Conservation (phyloP, 2,797 vertebrate genomes). For the Trematomus bernacchii region DNA sequence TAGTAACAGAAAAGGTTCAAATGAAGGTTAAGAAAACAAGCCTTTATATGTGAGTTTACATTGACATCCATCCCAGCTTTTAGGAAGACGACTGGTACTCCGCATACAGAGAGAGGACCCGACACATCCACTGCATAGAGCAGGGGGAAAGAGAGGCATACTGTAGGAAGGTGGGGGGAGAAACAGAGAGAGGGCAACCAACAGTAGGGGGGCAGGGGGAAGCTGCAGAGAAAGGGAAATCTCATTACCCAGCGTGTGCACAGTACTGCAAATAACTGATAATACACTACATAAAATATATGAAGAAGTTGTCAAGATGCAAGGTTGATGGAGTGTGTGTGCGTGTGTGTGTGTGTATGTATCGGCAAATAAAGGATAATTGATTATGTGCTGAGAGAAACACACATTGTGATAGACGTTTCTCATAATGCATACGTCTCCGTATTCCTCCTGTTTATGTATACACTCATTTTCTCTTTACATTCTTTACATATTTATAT, state of each 20-base stretch:
- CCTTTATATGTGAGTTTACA: not conserved
- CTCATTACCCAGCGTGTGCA: slow-evolving; percentile 22
- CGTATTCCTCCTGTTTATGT: slow-evolving; percentile 14
- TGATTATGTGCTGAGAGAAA: slow-evolving; percentile 16
- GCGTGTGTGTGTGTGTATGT: slow-evolving; percentile 4
- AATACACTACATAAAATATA: slow-evolving; percentile 40
- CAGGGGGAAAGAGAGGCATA: not conserved
- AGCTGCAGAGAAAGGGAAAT: slow-evolving; percentile 47
- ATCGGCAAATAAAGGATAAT: slow-evolving; percentile 13
- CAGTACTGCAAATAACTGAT: slow-evolving; percentile 29
- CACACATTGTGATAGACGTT: slow-evolving; percentile 30
- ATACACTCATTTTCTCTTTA: not conserved
- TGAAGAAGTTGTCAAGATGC: slow-evolving; percentile 7
- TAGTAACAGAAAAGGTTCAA: not conserved
- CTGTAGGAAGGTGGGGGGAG: not conserved
- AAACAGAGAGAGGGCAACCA: not conserved
- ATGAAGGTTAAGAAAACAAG: not conserved
- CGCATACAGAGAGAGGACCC: slow-evolving; percentile 25
- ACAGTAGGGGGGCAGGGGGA: slow-evolving; percentile 13
- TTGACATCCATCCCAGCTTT: slow-evolving; percentile 13
- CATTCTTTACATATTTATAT: not conserved
- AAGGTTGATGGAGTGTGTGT: not conserved
- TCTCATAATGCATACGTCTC: slow-evolving; percentile 23
- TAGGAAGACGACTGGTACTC: slow-evolving; percentile 5
- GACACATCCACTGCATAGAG: slow-evolving; percentile 15